These are phyloP conservation scores for Gorsachius goisagi DNA, from an alignment of 2,113 vertebrate species.

Conservation along the genomic window DNA sequence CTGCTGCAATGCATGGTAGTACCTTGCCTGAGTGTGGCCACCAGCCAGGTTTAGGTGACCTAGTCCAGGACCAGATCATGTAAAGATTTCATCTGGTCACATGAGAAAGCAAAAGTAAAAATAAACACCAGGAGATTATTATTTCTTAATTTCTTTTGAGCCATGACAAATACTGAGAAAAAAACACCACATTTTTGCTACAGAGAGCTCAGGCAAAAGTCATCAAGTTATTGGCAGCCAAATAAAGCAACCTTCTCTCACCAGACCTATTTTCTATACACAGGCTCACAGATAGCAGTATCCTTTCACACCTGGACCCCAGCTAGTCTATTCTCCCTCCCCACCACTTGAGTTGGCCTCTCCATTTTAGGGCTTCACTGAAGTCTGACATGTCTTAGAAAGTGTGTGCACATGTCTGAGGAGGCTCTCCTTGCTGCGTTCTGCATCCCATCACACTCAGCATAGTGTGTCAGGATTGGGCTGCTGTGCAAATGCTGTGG, in stretches of 20 bases:
- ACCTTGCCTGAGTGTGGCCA: background rate
- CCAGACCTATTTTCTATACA: background rate
- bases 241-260: background rate
- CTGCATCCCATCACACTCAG: background rate
- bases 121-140: background rate
- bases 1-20: background rate
- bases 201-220: background rate
- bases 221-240: background rate
- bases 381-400: background rate
- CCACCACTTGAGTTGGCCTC: background rate
- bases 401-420: background rate
- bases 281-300: background rate
- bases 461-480: background rate
- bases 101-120: background rate
- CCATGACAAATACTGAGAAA: background rate
- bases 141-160: background rate
- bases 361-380: background rate
- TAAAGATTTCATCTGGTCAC: background rate
- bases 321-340: background rate
- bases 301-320: background rate
- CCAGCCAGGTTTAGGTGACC: background rate
- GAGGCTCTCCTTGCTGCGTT: background rate
- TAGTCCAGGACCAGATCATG: background rate
- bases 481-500: background rate
- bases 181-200: background rate